phyloP scores from a whole-genome alignment of 1,140 invertebrate species.

The Maniola jurtina region DNA sequence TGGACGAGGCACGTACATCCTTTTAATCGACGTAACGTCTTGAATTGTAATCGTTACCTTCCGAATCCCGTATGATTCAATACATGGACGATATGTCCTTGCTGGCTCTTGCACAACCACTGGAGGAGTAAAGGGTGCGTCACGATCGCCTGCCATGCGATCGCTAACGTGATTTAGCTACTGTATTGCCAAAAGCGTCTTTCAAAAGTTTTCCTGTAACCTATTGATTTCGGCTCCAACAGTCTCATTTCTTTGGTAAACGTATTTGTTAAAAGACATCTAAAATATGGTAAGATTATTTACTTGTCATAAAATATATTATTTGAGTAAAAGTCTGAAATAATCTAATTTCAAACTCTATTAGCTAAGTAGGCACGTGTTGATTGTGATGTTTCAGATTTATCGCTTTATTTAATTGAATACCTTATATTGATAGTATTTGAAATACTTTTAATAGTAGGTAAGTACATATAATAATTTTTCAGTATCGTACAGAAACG shows the following conservation, averaged over 20 bases:
- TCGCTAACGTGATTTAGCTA: slow-evolving; percentile 54
- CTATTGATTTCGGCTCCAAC: neutral
- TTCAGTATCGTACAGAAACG: too few relatives aligned
- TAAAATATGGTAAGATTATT: too few relatives aligned
- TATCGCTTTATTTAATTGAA: too few relatives aligned
- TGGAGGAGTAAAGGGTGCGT: slow-evolving; percentile 48
- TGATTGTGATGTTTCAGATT: too few relatives aligned
- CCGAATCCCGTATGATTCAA: slow-evolving; percentile 44
- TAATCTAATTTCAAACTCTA: too few relatives aligned
- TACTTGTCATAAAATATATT: too few relatives aligned
- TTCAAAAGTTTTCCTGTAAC: slow-evolving; percentile 47
- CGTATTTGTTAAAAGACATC: too few relatives aligned
- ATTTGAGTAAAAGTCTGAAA: too few relatives aligned
- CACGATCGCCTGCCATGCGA: slow-evolving; percentile 36
- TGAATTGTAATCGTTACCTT: slow-evolving; percentile 37
- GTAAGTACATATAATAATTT: too few relatives aligned
- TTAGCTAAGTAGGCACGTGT: too few relatives aligned
- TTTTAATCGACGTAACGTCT: slow-evolving; percentile 33
- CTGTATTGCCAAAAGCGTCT: slow-evolving; percentile 37
- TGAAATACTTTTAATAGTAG: too few relatives aligned
- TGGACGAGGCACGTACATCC: slow-evolving; percentile 37
- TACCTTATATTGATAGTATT: too few relatives aligned
- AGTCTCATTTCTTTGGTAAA: neutral
- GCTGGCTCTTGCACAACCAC: slow-evolving; percentile 49
- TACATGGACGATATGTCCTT: slow-evolving; percentile 37